Evolutionary conservation across 2,113 vertebrate species (phyloP).

Genomic region (Eolophus roseicapilla): DNA sequence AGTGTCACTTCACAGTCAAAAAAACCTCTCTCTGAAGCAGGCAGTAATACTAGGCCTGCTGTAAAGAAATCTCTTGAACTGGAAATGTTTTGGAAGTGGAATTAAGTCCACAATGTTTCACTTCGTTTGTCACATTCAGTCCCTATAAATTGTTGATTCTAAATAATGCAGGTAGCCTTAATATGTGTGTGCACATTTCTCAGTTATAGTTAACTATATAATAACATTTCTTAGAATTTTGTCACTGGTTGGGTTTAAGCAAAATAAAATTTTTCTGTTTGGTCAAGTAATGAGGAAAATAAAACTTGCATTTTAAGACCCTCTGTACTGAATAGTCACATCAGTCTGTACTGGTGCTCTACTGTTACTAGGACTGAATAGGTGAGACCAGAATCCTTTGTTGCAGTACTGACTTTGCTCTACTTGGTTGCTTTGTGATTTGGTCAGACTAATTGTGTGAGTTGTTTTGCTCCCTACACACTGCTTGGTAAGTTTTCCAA

Average conservation of each 20-base stretch:
- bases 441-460: not conserved
- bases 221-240: not conserved
- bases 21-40: not conserved
- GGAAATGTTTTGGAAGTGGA: too few species aligned
- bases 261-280: not conserved
- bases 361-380: rapidly evolving
- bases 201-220: not conserved
- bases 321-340: not conserved
- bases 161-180: not conserved
- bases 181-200: rapidly evolving
- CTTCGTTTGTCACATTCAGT: not conserved
- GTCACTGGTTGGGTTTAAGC: not conserved
- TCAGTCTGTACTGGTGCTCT: not conserved
- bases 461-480: not conserved
- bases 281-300: not conserved
- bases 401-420: rapidly evolving
- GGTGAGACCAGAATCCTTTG: rapidly evolving
- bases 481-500: rapidly evolving
- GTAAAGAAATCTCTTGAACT: too few species aligned
- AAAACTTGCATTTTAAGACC: rapidly evolving
- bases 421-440: not conserved
- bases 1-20: rapidly evolving
- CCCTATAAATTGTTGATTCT: not conserved
- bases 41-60: not conserved
- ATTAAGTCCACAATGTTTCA: not conserved